phyloP scores from a whole-genome alignment of 1,140 invertebrate genomes.

The Drosophila aff. region DNA sequence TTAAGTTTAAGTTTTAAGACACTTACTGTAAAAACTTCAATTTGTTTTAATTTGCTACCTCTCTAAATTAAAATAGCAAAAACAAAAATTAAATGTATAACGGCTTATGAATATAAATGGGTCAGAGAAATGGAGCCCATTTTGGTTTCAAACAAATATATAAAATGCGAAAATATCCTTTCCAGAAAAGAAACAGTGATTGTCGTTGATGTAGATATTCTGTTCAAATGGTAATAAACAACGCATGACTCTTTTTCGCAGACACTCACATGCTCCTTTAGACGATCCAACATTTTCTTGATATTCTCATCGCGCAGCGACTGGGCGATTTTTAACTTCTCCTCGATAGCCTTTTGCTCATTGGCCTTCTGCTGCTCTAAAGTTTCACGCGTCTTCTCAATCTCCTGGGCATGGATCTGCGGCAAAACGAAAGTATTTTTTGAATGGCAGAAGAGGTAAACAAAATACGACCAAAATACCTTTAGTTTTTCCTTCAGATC shows the following conservation, averaged over 20 bases:
- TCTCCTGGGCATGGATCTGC: constrained; percentile 90
- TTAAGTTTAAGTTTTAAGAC: neutral
- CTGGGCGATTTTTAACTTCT: constrained; percentile 93
- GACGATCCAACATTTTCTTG: constrained; percentile 94
- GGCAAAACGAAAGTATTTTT: no score
- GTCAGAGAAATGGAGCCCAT: no score
- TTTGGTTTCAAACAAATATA: neutral
- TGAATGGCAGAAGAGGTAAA: no score
- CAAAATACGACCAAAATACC: constrained; percentile 88
- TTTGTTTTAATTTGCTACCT: neutral
- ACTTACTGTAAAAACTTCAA: no score
- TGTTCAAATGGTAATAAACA: constrained; percentile 26
- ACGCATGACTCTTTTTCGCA: constrained; percentile 5
- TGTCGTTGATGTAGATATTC: neutral
- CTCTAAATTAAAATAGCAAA: neutral
- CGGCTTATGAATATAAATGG: neutral
- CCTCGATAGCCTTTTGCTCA: constrained; percentile 92
- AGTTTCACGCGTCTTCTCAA: constrained; percentile 92
- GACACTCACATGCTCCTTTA: constrained; percentile 93
- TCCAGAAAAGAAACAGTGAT: neutral
- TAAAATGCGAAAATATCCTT: neutral
- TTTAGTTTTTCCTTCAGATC: constrained; percentile 94
- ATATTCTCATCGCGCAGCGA: constrained; percentile 94
- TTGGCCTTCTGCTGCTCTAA: constrained; percentile 93
- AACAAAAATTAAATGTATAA: neutral